phyloP scores from a whole-genome alignment of 2,888 invertebrate genomes.

The Dorcus hopei region DNA sequence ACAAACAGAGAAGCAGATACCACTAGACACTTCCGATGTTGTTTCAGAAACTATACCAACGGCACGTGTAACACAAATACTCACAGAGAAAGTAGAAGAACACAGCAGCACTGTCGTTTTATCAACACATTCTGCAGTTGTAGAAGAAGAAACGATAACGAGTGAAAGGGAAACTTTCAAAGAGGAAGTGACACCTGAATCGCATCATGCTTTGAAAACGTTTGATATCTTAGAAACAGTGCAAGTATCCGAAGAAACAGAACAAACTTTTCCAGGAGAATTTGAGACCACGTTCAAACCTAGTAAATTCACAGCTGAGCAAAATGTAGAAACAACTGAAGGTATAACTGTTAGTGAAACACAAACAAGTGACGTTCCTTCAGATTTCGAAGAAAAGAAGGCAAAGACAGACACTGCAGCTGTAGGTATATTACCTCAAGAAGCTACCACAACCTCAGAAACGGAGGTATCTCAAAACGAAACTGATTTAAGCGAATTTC shows the following conservation, averaged over 20 bases:
- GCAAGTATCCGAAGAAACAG: slow-evolving; percentile 53
- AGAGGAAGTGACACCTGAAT: slow-evolving; percentile 13
- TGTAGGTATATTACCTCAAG: slow-evolving; percentile 57
- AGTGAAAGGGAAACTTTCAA: slow-evolving; percentile 23
- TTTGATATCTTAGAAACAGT: slow-evolving; percentile 37
- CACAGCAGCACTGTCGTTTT: slow-evolving; percentile 46
- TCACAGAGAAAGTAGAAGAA: slow-evolving; percentile 27
- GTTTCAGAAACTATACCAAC: slow-evolving; percentile 53
- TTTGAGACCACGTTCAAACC: slow-evolving; percentile 48
- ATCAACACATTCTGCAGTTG: slow-evolving; percentile 47
- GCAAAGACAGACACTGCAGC: slow-evolving; percentile 54
- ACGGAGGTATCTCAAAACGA: slow-evolving; percentile 61
- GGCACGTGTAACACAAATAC: slow-evolving; percentile 40
- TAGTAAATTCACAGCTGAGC: slow-evolving; percentile 46
- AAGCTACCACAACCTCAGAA: slow-evolving; percentile 65
- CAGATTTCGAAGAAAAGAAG: slow-evolving; percentile 49
- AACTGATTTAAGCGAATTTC: slow-evolving; percentile 52
- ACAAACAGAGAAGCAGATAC: slow-evolving; percentile 63
- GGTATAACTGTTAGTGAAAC: slow-evolving; percentile 51
- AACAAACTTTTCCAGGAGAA: slow-evolving; percentile 51
- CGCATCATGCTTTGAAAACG: slow-evolving; percentile 24
- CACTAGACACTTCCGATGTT: slow-evolving; percentile 49
- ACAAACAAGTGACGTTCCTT: slow-evolving; percentile 43
- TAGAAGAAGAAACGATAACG: slow-evolving; percentile 32
- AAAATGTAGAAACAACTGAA: slow-evolving; percentile 48